Percentiles rank a stretch among this genome's conserved stretches.
These are phyloP conservation scores for Hestina assimilis DNA, from an alignment of 1,140 invertebrate species.

Conservation along the genomic window DNA sequence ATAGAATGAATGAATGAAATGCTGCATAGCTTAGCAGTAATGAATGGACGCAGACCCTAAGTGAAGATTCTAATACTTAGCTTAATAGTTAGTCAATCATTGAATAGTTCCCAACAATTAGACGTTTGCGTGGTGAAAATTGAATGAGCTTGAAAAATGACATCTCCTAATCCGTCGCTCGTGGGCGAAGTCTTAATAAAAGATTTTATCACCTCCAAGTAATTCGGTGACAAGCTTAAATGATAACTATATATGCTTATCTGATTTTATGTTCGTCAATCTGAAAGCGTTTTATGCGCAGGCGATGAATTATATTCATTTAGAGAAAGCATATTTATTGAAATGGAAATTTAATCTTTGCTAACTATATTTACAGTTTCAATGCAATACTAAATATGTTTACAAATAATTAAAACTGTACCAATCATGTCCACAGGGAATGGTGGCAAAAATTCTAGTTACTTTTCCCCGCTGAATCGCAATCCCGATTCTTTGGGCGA, in stretches of 20 bases:
- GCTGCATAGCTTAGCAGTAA: not conserved
- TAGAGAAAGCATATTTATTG: too few relatives aligned
- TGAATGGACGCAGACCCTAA: not conserved
- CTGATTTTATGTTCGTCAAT: not conserved
- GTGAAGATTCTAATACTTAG: not conserved
- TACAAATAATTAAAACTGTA: too few relatives aligned
- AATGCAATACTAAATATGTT: too few relatives aligned
- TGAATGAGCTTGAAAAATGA: not conserved
- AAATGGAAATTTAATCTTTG: too few relatives aligned
- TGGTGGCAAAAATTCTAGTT: too few relatives aligned
- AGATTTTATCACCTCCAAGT: conserved; percentile 19
- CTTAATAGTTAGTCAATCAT: not conserved
- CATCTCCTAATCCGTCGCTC: conserved; percentile 9
- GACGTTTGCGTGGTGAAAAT: conserved; percentile 2
- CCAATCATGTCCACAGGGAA: too few relatives aligned
- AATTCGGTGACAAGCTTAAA: conserved; percentile 9
- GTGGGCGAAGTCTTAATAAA: conserved; percentile 20
- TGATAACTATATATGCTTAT: conserved; percentile 2
- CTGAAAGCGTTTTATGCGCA: not conserved
- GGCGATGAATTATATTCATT: not conserved
- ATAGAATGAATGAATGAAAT: not conserved
- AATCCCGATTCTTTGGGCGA: too few relatives aligned
- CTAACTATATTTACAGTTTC: too few relatives aligned
- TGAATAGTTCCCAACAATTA: conserved; percentile 3
- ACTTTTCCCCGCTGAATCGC: too few relatives aligned